Conservation (phyloP, 1,140 invertebrate species). For the Cardiocondyla obscurior region DNA sequence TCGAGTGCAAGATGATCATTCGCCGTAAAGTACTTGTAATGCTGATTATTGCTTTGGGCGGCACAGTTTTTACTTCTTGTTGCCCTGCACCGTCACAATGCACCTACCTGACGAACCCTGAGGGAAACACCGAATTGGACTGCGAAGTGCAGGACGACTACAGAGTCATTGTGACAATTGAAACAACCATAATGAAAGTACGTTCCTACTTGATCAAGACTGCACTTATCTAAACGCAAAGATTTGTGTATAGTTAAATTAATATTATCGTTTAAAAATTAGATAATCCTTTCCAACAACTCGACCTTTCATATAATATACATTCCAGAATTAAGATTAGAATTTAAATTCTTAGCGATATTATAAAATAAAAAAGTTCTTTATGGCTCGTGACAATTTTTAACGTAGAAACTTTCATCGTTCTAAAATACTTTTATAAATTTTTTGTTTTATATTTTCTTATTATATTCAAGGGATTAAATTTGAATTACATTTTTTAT, state of each 20-base stretch:
- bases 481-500: not conserved
- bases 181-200: slow-evolving; percentile 54
- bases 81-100: slow-evolving; percentile 53
- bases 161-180: slow-evolving; percentile 61
- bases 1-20: slow-evolving; percentile 5
- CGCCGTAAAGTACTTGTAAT: not conserved
- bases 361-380: not conserved
- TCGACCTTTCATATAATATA: not conserved
- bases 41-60: not conserved
- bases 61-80: not conserved
- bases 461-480: not conserved
- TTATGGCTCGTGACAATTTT: not conserved
- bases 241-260: not conserved
- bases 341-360: not conserved
- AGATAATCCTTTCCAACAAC: not conserved
- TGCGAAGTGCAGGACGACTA: slow-evolving; percentile 51
- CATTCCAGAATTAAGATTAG: not conserved
- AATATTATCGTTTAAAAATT: not conserved
- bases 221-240: not conserved
- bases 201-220: not conserved
- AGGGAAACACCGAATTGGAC: slow-evolving; percentile 37
- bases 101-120: not conserved
- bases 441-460: not conserved
- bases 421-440: not conserved
- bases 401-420: not conserved